These are phyloP conservation scores for Colletes collaris DNA, from an alignment of 2,888 invertebrate species.

Conservation along the genomic window DNA sequence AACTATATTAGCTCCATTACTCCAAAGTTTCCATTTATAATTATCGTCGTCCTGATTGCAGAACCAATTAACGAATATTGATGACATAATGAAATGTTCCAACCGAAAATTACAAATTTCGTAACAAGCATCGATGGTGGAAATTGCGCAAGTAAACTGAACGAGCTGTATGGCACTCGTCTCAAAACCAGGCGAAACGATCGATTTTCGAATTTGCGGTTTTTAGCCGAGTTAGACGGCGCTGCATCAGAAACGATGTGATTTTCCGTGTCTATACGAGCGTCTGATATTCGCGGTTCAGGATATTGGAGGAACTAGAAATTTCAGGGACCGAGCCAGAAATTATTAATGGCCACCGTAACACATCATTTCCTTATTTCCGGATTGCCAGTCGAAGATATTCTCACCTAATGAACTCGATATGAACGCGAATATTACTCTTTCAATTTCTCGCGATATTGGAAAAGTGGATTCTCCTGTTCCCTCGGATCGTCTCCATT, in stretches of 20 bases:
- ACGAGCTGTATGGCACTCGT: background rate
- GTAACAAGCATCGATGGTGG: slow-evolving; percentile 8
- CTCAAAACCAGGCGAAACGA: slow-evolving; percentile 28
- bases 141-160: slow-evolving; percentile 32
- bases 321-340: slow-evolving; percentile 30
- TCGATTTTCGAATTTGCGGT: slow-evolving; percentile 62
- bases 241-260: slow-evolving; percentile 30
- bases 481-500: too few species aligned
- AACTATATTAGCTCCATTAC: slow-evolving; percentile 6
- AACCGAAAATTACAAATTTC: slow-evolving; percentile 29
- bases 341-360: slow-evolving; percentile 51
- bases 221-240: slow-evolving; percentile 43
- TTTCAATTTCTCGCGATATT: background rate
- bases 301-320: slow-evolving; percentile 4
- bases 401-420: slow-evolving; percentile 22
- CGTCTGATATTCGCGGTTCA: background rate
- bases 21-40: slow-evolving; percentile 26
- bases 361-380: slow-evolving; percentile 44
- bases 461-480: background rate
- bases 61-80: slow-evolving; percentile 27
- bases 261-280: slow-evolving; percentile 21
- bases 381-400: slow-evolving; percentile 21
- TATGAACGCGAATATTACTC: background rate
- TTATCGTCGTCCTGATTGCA: slow-evolving; percentile 44
- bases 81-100: slow-evolving; percentile 27